A percentile compares a stretch with the other conserved stretches of the same genome.
Conservation (phyloP, 2,888 invertebrate species). For the Dexiosoma caninum region DNA sequence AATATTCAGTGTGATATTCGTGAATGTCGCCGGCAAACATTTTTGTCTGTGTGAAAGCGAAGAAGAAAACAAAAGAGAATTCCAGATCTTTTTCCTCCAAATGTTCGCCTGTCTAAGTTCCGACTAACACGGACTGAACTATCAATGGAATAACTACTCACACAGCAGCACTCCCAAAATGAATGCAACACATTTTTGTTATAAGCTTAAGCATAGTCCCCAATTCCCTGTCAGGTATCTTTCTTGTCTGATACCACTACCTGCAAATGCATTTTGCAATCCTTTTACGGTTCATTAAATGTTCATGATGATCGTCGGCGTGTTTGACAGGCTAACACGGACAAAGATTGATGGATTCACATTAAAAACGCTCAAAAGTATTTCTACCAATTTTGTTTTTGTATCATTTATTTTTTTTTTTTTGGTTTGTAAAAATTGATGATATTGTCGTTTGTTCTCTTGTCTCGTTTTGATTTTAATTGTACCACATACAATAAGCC, state of each 20-base stretch:
- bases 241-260: neutral
- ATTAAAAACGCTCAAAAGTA: slow-evolving; percentile 67
- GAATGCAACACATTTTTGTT: too few species aligned
- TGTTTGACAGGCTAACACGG: slow-evolving; percentile 74
- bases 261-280: slow-evolving; percentile 65
- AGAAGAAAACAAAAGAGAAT: too few species aligned
- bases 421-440: slow-evolving; percentile 28
- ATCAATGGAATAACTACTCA: too few species aligned
- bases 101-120: too few species aligned
- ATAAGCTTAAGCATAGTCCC: too few species aligned
- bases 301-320: slow-evolving; percentile 74
- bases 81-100: too few species aligned
- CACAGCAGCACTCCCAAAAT: too few species aligned
- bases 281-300: slow-evolving; percentile 73
- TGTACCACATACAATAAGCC: slow-evolving; percentile 34
- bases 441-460: slow-evolving; percentile 33
- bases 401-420: slow-evolving; percentile 11
- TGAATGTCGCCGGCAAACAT: too few species aligned
- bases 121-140: too few species aligned
- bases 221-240: too few species aligned
- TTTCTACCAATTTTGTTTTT: slow-evolving; percentile 20
- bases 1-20: too few species aligned
- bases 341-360: slow-evolving; percentile 75
- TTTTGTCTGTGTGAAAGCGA: too few species aligned
- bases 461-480: slow-evolving; percentile 48